phyloP scores from a whole-genome alignment of 2,113 vertebrate species.

The Naja naja region DNA sequence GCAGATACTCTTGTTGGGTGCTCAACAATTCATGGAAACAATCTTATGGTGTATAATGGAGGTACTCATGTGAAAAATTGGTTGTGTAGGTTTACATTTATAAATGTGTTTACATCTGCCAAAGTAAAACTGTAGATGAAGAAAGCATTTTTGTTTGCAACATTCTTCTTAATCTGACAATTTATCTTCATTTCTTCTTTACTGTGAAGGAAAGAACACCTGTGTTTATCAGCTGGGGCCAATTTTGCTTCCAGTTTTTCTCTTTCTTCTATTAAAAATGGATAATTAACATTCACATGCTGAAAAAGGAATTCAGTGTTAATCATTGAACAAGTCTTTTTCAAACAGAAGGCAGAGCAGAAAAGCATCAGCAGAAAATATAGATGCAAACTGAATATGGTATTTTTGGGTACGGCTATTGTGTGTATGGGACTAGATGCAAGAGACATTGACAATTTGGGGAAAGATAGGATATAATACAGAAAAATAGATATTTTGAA shows the following conservation, averaged over 20 bases:
- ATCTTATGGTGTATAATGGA: not conserved
- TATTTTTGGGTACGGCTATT: not conserved
- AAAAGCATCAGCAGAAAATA: not conserved
- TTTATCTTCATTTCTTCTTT: slow-evolving; percentile 7
- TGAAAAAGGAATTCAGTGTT: not conserved
- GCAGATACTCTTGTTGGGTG: not conserved
- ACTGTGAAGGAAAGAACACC: not conserved
- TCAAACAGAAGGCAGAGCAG: not conserved
- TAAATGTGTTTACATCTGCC: not conserved
- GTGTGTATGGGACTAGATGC: not conserved
- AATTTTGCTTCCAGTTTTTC: not conserved
- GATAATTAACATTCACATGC: not conserved
- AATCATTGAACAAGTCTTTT: not conserved
- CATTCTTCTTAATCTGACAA: not conserved
- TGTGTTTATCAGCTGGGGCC: not conserved
- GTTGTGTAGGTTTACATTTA: not conserved
- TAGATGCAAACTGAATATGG: not conserved
- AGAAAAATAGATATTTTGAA: not conserved
- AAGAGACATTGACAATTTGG: not conserved
- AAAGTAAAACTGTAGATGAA: not conserved
- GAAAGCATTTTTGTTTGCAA: not conserved
- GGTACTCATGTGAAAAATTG: slow-evolving; percentile 11
- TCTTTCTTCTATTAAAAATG: not conserved
- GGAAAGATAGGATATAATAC: not conserved
- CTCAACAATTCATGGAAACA: not conserved